Evolutionary conservation across 2,888 invertebrate genomes (phyloP).

Genomic region (Ormyrus rosae): DNA sequence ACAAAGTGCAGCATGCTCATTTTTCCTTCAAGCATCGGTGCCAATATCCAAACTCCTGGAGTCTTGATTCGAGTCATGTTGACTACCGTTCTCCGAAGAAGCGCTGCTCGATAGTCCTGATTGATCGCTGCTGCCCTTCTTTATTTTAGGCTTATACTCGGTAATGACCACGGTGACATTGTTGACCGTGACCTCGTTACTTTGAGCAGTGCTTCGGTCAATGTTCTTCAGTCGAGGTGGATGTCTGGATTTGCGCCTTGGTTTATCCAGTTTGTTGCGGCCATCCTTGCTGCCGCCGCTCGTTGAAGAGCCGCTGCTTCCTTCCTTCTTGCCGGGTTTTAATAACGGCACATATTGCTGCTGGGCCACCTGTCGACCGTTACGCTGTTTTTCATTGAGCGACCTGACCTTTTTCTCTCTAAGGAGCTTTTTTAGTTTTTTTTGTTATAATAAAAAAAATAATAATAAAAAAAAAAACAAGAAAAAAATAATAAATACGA

Average conservation of each 20-base stretch:
- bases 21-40: slow-evolving; percentile 71
- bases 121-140: slow-evolving; percentile 74
- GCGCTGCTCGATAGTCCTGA: slow-evolving; percentile 76
- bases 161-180: slow-evolving; percentile 98
- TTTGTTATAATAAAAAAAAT: slow-evolving; percentile 6
- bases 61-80: slow-evolving; percentile 77
- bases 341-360: slow-evolving; percentile 75
- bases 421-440: slow-evolving; percentile 38
- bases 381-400: slow-evolving; percentile 55
- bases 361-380: slow-evolving; percentile 70
- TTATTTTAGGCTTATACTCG: slow-evolving; percentile 90
- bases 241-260: slow-evolving; percentile 76
- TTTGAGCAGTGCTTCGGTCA: slow-evolving; percentile 93
- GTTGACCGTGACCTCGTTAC: slow-evolving; percentile 96
- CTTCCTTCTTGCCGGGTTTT: slow-evolving; percentile 77
- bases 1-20: slow-evolving; percentile 47
- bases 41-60: slow-evolving; percentile 76
- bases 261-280: slow-evolving; percentile 71
- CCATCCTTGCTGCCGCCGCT: slow-evolving; percentile 63
- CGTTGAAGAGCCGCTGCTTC: slow-evolving; percentile 70
- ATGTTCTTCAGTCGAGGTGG: slow-evolving; percentile 93
- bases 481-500: background rate
- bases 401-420: slow-evolving; percentile 50
- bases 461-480: background rate
- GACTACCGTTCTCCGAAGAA: slow-evolving; percentile 76